phyloP scores from a whole-genome alignment of 2,797 vertebrate species.

The Natrix natrix region DNA sequence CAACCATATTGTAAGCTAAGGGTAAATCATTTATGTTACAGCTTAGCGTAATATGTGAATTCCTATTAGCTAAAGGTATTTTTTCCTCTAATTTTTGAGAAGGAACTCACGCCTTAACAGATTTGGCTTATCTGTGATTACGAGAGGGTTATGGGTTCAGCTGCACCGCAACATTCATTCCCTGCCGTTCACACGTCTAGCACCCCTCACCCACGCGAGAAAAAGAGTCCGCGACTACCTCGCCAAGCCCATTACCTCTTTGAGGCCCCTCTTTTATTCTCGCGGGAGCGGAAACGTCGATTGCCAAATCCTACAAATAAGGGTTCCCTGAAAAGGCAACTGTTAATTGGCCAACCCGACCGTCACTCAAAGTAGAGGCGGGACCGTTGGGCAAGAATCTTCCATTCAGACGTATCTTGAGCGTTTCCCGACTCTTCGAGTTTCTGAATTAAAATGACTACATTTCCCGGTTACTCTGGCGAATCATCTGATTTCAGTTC shows the following conservation, averaged over 20 bases:
- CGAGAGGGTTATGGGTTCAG: neutral
- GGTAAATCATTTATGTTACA: neutral
- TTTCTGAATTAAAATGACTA: neutral
- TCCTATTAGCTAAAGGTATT: neutral
- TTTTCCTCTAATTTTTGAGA: neutral
- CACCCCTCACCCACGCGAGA: neutral
- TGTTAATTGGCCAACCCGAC: neutral
- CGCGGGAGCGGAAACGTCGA: neutral
- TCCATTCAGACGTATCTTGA: neutral
- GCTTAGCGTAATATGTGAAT: neutral
- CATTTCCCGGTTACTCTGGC: neutral
- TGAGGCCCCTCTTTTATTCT: neutral
- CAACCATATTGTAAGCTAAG: neutral
- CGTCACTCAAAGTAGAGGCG: neutral
- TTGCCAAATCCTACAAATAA: fast-evolving
- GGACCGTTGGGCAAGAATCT: fast-evolving
- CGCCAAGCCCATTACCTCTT: conserved; percentile 42
- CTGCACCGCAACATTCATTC: neutral
- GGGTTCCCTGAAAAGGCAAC: neutral
- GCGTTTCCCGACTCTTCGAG: neutral
- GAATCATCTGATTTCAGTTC: no score
- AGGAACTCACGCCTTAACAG: neutral
- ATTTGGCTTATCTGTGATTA: neutral
- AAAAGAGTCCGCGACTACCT: neutral
- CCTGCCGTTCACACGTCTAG: fast-evolving